phyloP scores from a whole-genome alignment of 2,113 vertebrate genomes.

The Gallinago jamesoni region DNA sequence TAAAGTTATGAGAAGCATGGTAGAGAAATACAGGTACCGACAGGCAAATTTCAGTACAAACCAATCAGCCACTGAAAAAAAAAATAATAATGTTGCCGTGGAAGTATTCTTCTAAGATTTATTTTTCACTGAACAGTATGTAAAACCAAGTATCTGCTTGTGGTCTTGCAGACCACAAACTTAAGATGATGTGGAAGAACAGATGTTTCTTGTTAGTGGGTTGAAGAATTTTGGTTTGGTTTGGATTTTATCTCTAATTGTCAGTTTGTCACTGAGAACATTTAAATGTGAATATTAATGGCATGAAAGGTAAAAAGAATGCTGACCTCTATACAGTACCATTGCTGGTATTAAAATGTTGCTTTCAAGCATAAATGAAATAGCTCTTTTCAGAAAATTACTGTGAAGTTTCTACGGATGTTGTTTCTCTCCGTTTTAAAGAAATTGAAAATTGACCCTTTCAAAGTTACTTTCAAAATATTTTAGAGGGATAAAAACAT shows the following conservation, averaged over 20 bases:
- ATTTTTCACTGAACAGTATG: neutral
- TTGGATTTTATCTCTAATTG: neutral
- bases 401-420: neutral
- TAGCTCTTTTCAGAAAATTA: constrained; percentile 28
- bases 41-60: neutral
- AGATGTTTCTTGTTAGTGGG: neutral
- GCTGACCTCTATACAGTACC: neutral
- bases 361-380: constrained; percentile 39
- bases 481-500: neutral
- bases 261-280: neutral
- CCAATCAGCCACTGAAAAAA: neutral
- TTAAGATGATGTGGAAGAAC: neutral
- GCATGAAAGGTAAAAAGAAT: neutral
- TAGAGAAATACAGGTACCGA: neutral
- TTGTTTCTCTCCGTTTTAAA: neutral
- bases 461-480: constrained; percentile 28
- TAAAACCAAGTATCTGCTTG: neutral
- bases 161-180: neutral
- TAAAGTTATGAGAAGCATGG: neutral
- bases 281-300: neutral
- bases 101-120: neutral
- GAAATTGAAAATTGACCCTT: neutral
- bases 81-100: neutral
- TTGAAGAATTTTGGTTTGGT: neutral
- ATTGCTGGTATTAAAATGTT: neutral